Percentiles rank a stretch among this genome's conserved stretches.
Conservation (phyloP, 2,113 vertebrate genomes). For the Urocolius indicus region DNA sequence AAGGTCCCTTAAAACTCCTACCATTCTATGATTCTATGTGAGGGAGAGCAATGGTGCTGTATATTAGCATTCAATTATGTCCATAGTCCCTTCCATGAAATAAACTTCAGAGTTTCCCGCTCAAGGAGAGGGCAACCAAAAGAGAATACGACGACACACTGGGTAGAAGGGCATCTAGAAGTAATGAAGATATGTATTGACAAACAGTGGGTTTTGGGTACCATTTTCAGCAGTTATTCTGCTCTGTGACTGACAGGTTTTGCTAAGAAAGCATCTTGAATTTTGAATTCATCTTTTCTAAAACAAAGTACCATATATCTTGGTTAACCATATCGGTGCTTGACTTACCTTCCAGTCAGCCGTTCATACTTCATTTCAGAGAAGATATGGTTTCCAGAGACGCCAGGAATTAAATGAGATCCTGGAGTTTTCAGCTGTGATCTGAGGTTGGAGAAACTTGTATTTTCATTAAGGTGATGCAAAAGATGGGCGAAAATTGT, state of each 20-base stretch:
- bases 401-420: background rate
- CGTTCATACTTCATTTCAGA: background rate
- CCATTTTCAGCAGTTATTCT: background rate
- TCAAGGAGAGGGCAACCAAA: background rate
- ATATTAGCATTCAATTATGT: background rate
- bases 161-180: background rate
- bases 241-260: background rate
- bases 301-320: background rate
- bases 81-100: background rate
- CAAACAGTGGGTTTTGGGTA: background rate
- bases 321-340: background rate
- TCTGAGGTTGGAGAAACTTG: background rate
- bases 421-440: background rate
- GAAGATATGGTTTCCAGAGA: background rate
- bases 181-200: background rate
- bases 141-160: background rate
- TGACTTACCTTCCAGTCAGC: background rate
- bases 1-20: too few species aligned
- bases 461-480: background rate
- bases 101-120: background rate
- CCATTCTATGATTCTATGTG: background rate
- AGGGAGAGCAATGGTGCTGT: background rate
- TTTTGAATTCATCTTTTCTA: background rate
- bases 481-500: background rate
- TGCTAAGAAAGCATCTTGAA: background rate